phyloP scores from a whole-genome alignment of 2,888 invertebrate species.

The Drepana falcataria region DNA sequence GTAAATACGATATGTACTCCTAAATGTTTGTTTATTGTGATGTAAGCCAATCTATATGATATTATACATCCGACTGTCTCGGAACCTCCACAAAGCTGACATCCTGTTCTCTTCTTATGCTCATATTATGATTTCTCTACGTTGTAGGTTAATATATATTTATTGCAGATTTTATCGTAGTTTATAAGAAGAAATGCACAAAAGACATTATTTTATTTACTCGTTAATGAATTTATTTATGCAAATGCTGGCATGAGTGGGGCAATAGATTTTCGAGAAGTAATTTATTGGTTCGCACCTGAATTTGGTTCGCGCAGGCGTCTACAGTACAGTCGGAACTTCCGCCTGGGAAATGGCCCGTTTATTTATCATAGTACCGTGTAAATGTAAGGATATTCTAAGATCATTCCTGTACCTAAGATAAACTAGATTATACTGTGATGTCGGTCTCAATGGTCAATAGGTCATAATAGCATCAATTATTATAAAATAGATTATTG shows the following conservation, averaged over 20 bases:
- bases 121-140: slow-evolving; percentile 41
- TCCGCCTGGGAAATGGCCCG: slow-evolving; percentile 56
- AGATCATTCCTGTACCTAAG: slow-evolving; percentile 78
- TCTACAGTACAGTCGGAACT: slow-evolving; percentile 28
- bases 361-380: slow-evolving; percentile 62
- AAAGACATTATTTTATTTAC: slow-evolving; percentile 69
- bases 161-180: slow-evolving; percentile 62
- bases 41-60: slow-evolving; percentile 20
- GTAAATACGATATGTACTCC: slow-evolving; percentile 64
- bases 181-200: slow-evolving; percentile 59
- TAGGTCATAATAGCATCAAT: slow-evolving; percentile 74
- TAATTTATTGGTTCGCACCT: slow-evolving; percentile 8
- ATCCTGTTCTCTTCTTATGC: slow-evolving; percentile 36
- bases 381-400: slow-evolving; percentile 60
- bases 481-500: slow-evolving; percentile 70
- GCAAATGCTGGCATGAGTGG: slow-evolving; percentile 31
- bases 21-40: slow-evolving; percentile 49
- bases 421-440: slow-evolving; percentile 75
- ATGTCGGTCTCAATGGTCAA: slow-evolving; percentile 76
- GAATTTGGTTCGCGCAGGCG: background rate
- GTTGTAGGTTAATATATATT: slow-evolving; percentile 60
- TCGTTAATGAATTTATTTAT: slow-evolving; percentile 57
- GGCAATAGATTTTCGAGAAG: slow-evolving; percentile 40
- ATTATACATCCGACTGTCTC: slow-evolving; percentile 32
- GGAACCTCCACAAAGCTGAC: slow-evolving; percentile 33